Base-by-base conservation (phyloP, 2,797 vertebrate species). In the Brachyalestes nurse region DNA sequence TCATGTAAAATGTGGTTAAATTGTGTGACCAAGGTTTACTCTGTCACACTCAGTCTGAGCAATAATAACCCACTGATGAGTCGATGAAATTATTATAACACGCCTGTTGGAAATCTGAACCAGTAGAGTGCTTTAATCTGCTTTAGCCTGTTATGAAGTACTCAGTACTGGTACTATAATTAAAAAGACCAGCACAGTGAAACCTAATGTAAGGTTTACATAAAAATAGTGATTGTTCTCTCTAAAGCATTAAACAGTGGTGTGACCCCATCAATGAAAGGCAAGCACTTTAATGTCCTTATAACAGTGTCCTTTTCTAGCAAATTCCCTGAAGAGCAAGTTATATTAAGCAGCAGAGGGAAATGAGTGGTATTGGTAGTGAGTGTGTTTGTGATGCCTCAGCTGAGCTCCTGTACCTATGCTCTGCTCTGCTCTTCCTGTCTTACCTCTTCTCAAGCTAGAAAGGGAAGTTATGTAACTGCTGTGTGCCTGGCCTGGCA, bases 391-490 rank as follows among this genome's bases (percentile, higher is more conserved):
- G 62, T 55, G 21, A 16, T 71, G 67, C 10, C 45, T 25, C 40
- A 21, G 23, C 42, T 71, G 66, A 34, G 34, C 62, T 74, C 64
- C 55, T 61, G 47, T 12, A 64, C 47, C 66, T 82, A 49, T 81
- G 66, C 74, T 67, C 61, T 73, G 66, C 74, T 67, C 61, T 73
- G n/a, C 69, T 70, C 42, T 21, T 58, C 40, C 57, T 42, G 65
- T 77, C 61, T 77, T 40, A 21, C 75, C 67, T 72, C 38, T 17
- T 77, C 75, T 77, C 57, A 28, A 78, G 72, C 65, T 62, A 65
- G 62, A 67, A 67, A 84, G 28, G 25, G 58, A 72, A 60, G 86
- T 93, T 93, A 92, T 88, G 86, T 88, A 93, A 92, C 86, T 75
- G 47, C 72, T 83, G 85, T 80, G 79, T 79, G 86, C 79, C 78